Base-by-base conservation (phyloP, 2,797 vertebrate species). In the Gephyroberyx darwinii region DNA sequence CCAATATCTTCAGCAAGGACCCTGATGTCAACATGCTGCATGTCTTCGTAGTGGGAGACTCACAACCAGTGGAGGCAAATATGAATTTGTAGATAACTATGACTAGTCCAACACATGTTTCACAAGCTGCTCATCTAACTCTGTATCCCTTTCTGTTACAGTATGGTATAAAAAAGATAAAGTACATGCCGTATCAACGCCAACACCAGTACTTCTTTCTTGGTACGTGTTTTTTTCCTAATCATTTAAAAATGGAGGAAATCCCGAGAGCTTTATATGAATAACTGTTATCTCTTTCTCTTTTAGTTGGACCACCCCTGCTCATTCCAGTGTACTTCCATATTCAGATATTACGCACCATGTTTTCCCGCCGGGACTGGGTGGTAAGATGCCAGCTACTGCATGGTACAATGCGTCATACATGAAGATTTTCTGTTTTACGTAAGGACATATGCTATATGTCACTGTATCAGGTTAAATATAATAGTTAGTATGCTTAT, bases 141-240 rank as follows among this genome's bases (percentile, higher is more conserved):
- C 10, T 52, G 16, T 72, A 1, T 52, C 55, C 37, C 33, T 80
- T 39, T 84, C 7, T 84, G 30, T 75, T 83, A 9, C 91, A 99
- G 97, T 99, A 96, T 0, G 97, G 97, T 76, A 93, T 94, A 78
- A 98, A 98, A 89, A 99, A 98, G 91, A 90, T 99, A 86, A 99
- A 96, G 78, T 88, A 92, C 65, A 78, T 99, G 88, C 98, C 98
- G 43, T 99, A 98, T 87, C 94, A 98, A 69, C 92, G 92, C 87
- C 97, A 99, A 78, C 97, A 99, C 0, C 86, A 96, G 80, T 99
- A 99, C 92, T 99, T 98, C 93, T 96, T 96, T 90, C 90, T 99
- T 13, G 90, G 98, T 99, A 92, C 2, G 26, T 87, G 95, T 94
- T 65, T 64, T 35, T 17, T 57, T 31, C 5, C 10, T 0, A 68